These are phyloP conservation scores for Paracanthobrama guichenoti DNA, from an alignment of 2,113 vertebrate genomes.

Conservation along the genomic window DNA sequence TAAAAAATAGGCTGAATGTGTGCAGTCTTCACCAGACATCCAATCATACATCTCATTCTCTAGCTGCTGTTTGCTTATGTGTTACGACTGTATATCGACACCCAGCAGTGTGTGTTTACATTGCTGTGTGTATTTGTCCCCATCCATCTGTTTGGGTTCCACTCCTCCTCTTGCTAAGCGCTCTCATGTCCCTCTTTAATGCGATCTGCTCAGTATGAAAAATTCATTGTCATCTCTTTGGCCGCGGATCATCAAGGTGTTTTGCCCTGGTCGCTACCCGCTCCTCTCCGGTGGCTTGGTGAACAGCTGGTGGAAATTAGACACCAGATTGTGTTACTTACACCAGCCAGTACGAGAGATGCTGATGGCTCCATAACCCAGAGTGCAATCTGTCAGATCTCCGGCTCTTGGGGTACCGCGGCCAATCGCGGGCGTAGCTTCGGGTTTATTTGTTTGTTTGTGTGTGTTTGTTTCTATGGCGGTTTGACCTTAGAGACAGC, in stretches of 20 bases:
- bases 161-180: constrained; percentile 46
- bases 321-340: constrained; percentile 80
- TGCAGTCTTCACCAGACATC: neutral
- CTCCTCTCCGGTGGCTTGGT: constrained; percentile 66
- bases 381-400: constrained; percentile 69
- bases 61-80: constrained; percentile 15
- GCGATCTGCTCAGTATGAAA: constrained; percentile 69
- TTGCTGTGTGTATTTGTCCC: constrained; percentile 23
- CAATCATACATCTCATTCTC: neutral
- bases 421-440: neutral
- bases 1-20: constrained; percentile 3
- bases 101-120: neutral
- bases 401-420: constrained; percentile 40
- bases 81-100: neutral
- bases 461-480: constrained; percentile 1
- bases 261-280: constrained; percentile 53
- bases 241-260: constrained; percentile 76
- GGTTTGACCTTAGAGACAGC: constrained; percentile 13
- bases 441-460: constrained; percentile 11
- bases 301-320: constrained; percentile 80
- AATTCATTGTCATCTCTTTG: constrained; percentile 73
- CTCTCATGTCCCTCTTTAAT: constrained; percentile 65
- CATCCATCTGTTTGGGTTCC: constrained; percentile 49
- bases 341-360: constrained; percentile 67
- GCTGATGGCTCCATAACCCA: constrained; percentile 69